phyloP scores from a whole-genome alignment of 2,888 invertebrate species.

The Kryphioiulus occultus region DNA sequence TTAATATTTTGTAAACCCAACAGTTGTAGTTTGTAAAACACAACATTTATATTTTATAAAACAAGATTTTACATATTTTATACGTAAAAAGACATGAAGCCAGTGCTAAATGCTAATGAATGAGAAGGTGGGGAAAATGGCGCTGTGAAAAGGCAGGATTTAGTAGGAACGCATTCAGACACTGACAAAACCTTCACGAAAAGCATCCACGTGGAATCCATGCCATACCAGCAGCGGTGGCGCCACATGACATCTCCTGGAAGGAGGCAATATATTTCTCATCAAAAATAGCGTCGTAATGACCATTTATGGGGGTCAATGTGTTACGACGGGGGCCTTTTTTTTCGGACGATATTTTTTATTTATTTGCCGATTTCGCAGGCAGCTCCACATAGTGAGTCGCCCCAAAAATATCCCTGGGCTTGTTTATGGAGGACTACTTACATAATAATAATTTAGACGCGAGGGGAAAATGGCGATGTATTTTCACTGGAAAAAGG shows the following conservation, averaged over 20 bases:
- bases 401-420: constrained; percentile 35
- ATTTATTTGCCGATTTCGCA: not conserved
- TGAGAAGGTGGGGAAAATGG: too few relatives aligned
- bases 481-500: not conserved
- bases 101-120: too few relatives aligned
- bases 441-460: constrained; percentile 29
- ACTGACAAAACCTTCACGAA: not conserved
- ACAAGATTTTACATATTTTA: too few relatives aligned
- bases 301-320: constrained; percentile 8
- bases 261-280: not conserved
- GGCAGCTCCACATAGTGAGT: not conserved
- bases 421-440: constrained; percentile 31
- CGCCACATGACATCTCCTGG: not conserved
- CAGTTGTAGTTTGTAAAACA: too few relatives aligned
- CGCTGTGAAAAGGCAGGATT: too few relatives aligned
- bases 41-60: too few relatives aligned
- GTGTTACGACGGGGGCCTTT: not conserved
- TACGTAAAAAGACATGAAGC: too few relatives aligned
- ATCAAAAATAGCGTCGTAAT: constrained; percentile 29
- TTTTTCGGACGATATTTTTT: constrained; percentile 24
- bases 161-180: too few relatives aligned
- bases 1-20: too few relatives aligned
- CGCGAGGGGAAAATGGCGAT: constrained; percentile 11
- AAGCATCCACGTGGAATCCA: not conserved
- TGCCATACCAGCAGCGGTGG: not conserved